Base-by-base conservation (phyloP, 2,797 vertebrate species). In the Sitta carolinensis region DNA sequence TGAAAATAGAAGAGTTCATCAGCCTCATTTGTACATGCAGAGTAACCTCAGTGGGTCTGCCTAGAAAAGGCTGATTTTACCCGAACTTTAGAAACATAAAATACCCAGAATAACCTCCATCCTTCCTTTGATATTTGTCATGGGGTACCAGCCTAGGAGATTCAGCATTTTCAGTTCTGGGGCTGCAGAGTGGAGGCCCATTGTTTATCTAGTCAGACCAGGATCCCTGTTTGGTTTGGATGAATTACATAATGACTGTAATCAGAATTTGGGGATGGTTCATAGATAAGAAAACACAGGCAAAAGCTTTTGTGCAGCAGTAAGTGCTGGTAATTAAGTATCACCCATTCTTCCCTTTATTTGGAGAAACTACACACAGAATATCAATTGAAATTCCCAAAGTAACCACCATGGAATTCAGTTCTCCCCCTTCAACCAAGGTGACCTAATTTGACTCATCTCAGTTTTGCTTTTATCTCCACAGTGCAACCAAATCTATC, bases 241-340 rank as follows among this genome's bases (percentile, higher is more conserved):
- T 79, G 76, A 95, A 94, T 84, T 87, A 51, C 43, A 30, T 67
- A 91, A 90, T 86, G 72, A 85, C 69, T 81, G 22, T 73, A 90
- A 94, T 84, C 57, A 85, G 27, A 85, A 67, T 22, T 8, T 74
- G 50, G 78, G 84, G 45, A 57, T 43, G 42, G 67, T 77, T 87
- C 57, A 62, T 3, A 48, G 66, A 57, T 8, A 48, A 88, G 43
- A 73, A 95, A 95, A 92, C 82, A 81, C 47, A 77, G 62, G 73
- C 61, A 58, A 23, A 74, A 91, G 64, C 69, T 85, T 89, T 91
- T 93, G 66, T 72, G 54, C 27, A 77, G 76, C 83, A 40, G 10
- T 68, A 90, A 93, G 58, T 81, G 47, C 85, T 38, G 32, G 40
- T 36, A 83, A 88, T 86, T 91, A 82, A 70, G 29, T 18, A 68